Conservation (phyloP, 2,888 invertebrate genomes). For the Drosophila mayaguana region DNA sequence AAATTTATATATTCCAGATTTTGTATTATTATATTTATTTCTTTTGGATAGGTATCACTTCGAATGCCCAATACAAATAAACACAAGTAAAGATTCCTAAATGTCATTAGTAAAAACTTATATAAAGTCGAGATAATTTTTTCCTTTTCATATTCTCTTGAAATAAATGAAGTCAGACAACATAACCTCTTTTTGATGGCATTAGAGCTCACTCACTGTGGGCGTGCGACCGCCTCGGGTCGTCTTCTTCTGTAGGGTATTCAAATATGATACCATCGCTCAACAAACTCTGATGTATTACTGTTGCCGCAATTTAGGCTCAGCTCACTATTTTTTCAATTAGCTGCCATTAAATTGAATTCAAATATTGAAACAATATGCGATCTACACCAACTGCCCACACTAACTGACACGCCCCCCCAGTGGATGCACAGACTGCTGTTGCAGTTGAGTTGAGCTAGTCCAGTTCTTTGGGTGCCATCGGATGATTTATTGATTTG, state of each 20-base stretch:
- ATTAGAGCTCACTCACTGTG: too few relatives aligned
- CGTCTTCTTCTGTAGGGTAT: constrained; percentile 14
- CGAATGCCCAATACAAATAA: too few relatives aligned
- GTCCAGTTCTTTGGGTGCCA: constrained; percentile 39
- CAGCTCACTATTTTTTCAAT: constrained; percentile 72
- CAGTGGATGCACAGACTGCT: constrained; percentile 41
- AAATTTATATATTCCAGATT: too few relatives aligned
- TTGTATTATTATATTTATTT: too few relatives aligned
- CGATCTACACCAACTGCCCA: constrained; percentile 13
- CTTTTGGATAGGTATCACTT: too few relatives aligned
- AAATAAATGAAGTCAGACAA: too few relatives aligned
- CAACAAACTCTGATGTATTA: constrained; percentile 59
- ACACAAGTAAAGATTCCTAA: too few relatives aligned
- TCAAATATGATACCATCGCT: constrained; percentile 26
- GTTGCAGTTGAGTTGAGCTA: constrained; percentile 62
- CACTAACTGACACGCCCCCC: neutral
- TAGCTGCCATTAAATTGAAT: constrained; percentile 81
- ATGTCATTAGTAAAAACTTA: too few relatives aligned
- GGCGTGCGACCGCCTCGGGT: neutral
- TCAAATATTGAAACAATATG: constrained; percentile 81
- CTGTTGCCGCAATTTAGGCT: constrained; percentile 62
- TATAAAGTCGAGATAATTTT: too few relatives aligned
- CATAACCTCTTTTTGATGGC: too few relatives aligned
- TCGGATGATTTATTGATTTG: constrained; percentile 74
- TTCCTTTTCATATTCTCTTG: too few relatives aligned